Conservation (phyloP, 1,140 invertebrate species). For the Macrotrachela quadricornifera region DNA sequence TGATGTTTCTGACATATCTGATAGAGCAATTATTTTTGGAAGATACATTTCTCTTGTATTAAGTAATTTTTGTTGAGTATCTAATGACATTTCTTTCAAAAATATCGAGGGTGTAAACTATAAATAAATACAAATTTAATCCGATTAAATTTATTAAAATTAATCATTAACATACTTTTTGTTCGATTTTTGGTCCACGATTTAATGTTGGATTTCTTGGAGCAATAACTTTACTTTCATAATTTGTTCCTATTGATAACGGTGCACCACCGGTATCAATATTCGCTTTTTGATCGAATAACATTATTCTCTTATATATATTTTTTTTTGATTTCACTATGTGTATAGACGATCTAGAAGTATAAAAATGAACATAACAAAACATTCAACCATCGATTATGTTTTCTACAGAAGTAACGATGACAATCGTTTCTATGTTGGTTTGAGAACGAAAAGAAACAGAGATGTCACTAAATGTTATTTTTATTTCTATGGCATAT, state of each 20-base stretch:
- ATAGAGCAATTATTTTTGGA: constrained; percentile 24
- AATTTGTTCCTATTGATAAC: constrained; percentile 10
- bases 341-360: too few relatives aligned
- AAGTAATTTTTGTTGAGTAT: constrained; percentile 26
- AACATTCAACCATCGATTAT: too few relatives aligned
- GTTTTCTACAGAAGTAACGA: too few relatives aligned
- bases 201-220: constrained; percentile 29
- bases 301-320: too few relatives aligned
- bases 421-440: too few relatives aligned
- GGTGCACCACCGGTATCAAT: too few relatives aligned
- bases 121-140: constrained; percentile 14
- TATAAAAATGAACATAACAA: too few relatives aligned
- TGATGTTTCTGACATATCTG: constrained; percentile 30
- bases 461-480: too few relatives aligned
- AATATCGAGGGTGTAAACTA: constrained; percentile 28
- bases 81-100: constrained; percentile 28
- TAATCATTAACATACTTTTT: constrained; percentile 10
- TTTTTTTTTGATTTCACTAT: too few relatives aligned
- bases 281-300: too few relatives aligned
- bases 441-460: too few relatives aligned
- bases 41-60: constrained; percentile 28
- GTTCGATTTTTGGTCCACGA: constrained; percentile 13
- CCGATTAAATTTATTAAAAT: constrained; percentile 4
- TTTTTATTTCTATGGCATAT: too few relatives aligned
- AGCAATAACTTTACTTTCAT: constrained; percentile 25